A percentile compares a stretch with the other conserved stretches of the same genome.
These are phyloP conservation scores for Hemiscyllium ocellatum DNA, from an alignment of 2,113 vertebrate species.

Conservation along the genomic window DNA sequence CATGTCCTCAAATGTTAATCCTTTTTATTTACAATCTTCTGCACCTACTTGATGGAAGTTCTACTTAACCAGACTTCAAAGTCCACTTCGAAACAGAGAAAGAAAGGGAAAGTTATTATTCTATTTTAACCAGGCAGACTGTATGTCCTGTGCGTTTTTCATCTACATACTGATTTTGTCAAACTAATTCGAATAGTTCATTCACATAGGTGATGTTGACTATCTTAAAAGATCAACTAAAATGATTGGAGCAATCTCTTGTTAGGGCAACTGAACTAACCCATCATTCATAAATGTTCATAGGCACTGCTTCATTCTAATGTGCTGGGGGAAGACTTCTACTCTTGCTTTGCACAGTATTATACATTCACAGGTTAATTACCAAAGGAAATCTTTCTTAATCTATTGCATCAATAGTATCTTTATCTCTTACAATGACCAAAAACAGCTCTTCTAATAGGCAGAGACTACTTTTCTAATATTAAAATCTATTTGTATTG, in stretches of 20 bases:
- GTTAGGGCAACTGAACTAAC: no score
- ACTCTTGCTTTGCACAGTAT: neutral
- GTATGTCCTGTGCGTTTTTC: neutral
- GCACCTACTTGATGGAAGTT: neutral
- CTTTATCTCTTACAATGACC: neutral
- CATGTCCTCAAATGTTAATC: neutral
- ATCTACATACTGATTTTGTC: neutral
- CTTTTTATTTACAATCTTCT: constrained; percentile 18
- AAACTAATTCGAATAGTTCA: neutral
- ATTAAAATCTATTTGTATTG: neutral
- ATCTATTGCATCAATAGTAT: neutral
- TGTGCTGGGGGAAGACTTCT: neutral
- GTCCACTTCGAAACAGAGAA: neutral
- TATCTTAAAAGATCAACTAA: neutral
- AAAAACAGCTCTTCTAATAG: neutral
- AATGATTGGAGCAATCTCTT: no score
- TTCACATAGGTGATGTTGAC: neutral
- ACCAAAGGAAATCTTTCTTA: neutral
- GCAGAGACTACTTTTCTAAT: neutral
- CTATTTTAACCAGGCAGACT: neutral
- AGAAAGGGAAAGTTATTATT: neutral
- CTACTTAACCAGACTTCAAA: constrained; percentile 9
- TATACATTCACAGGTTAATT: neutral
- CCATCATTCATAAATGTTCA: neutral
- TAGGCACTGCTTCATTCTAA: neutral